Percentiles rank a stretch among this genome's conserved stretches.
phyloP scores from a whole-genome alignment of 2,888 invertebrate species.

The Laspeyria flexula region DNA sequence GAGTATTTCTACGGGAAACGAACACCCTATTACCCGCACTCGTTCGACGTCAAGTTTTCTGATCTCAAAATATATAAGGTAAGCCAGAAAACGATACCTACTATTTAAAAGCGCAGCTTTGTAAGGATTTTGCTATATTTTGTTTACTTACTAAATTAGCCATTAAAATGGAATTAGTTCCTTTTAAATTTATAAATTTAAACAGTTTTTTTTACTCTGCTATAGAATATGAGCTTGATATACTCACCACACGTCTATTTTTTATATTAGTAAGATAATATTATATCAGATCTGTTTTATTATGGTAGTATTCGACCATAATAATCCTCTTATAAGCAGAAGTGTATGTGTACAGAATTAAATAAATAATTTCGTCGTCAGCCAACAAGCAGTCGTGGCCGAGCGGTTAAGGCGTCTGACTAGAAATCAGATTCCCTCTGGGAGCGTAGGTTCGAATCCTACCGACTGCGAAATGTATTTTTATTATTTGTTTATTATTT shows the following conservation, averaged over 20 bases:
- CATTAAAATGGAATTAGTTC: too few species aligned
- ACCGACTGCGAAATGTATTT: constrained; percentile 88
- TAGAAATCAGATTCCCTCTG: constrained; percentile 95
- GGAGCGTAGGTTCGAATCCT: constrained; percentile 96
- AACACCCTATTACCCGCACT: constrained; percentile 95
- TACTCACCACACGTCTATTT: too few species aligned
- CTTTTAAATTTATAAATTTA: too few species aligned
- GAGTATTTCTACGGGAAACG: constrained; percentile 98
- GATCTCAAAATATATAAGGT: constrained; percentile 96
- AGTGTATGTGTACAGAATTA: neutral
- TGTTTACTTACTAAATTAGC: too few species aligned
- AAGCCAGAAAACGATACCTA: neutral
- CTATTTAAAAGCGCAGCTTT: too few species aligned
- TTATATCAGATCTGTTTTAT: too few species aligned
- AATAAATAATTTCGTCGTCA: neutral
- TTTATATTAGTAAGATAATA: too few species aligned
- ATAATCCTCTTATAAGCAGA: too few species aligned
- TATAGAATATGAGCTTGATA: too few species aligned
- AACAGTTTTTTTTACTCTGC: too few species aligned
- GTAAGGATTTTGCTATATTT: too few species aligned
- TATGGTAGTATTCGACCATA: too few species aligned
- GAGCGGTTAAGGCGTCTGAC: constrained; percentile 96
- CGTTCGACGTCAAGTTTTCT: constrained; percentile 96
- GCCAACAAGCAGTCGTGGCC: constrained; percentile 89
- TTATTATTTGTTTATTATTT: constrained; percentile 2